Evolutionary conservation across 2,888 invertebrate genomes (phyloP).

Genomic region (Nemurella pictetii): DNA sequence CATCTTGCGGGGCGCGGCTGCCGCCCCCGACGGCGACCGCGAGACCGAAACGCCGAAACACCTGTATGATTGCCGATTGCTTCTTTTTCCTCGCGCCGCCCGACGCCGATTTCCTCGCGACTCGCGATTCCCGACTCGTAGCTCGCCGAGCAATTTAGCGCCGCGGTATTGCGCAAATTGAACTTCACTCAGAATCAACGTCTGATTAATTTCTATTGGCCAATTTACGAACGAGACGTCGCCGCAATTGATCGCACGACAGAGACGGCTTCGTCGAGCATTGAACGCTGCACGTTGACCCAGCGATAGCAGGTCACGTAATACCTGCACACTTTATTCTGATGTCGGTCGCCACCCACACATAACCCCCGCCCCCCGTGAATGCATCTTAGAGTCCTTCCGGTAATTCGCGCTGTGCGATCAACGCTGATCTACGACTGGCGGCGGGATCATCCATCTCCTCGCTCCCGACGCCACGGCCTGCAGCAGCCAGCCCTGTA

Average conservation of each 20-base stretch:
- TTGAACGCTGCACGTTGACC: no score
- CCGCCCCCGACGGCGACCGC: background rate
- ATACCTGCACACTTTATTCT: background rate
- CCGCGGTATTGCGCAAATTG: no score
- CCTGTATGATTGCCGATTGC: background rate
- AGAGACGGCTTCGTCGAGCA: background rate
- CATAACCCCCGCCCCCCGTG: background rate
- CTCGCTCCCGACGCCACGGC: background rate
- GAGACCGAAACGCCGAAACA: background rate
- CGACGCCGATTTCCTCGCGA: no score
- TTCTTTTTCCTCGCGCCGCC: no score
- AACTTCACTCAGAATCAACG: background rate
- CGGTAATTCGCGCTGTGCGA: background rate
- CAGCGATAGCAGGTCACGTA: no score
- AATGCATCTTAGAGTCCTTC: background rate
- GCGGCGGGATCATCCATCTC: background rate
- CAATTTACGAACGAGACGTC: background rate
- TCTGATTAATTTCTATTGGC: background rate
- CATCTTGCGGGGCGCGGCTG: background rate
- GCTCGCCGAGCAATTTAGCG: background rate
- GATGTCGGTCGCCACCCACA: no score
- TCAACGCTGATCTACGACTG: background rate
- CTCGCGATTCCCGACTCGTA: no score
- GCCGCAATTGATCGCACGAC: background rate
- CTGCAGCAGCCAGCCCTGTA: no score